phyloP scores from a whole-genome alignment of 2,113 vertebrate species.

The Phycodurus eques region DNA sequence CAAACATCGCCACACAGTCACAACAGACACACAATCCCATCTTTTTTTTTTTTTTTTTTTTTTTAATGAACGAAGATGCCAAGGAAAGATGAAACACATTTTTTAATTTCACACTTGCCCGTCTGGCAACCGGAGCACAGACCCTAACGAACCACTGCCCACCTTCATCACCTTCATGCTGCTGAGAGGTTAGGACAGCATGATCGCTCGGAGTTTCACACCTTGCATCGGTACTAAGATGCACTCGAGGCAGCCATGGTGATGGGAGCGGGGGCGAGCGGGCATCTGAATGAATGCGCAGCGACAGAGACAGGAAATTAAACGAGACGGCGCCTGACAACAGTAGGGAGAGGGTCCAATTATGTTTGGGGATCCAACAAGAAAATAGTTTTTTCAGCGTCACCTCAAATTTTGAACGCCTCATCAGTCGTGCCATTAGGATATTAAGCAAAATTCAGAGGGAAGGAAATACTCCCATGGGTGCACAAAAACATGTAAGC shows the following conservation, averaged over 20 bases:
- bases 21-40: neutral
- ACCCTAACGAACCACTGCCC: slow-evolving; percentile 23
- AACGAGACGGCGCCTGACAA: slow-evolving; percentile 24
- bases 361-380: neutral
- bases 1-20: neutral
- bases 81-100: slow-evolving; percentile 14
- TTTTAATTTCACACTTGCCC: slow-evolving; percentile 32
- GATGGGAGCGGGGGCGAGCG: neutral
- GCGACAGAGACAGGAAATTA: slow-evolving; percentile 35
- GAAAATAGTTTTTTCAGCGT: neutral
- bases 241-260: neutral
- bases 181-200: slow-evolving; percentile 26
- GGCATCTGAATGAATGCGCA: slow-evolving; percentile 7
- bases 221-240: slow-evolving; percentile 28
- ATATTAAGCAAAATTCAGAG: neutral
- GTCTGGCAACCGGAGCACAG: slow-evolving; percentile 30
- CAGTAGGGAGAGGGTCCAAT: neutral
- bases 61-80: neutral
- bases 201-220: slow-evolving; percentile 17
- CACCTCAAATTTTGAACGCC: neutral
- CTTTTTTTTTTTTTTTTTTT: neutral
- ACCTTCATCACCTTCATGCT: slow-evolving; percentile 21
- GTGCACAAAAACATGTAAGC: too few relatives aligned
- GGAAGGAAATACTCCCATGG: too few relatives aligned
- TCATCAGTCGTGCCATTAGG: neutral